These are phyloP conservation scores for Drosophila monieri DNA, from an alignment of 2,888 invertebrate genomes.

Conservation along the genomic window DNA sequence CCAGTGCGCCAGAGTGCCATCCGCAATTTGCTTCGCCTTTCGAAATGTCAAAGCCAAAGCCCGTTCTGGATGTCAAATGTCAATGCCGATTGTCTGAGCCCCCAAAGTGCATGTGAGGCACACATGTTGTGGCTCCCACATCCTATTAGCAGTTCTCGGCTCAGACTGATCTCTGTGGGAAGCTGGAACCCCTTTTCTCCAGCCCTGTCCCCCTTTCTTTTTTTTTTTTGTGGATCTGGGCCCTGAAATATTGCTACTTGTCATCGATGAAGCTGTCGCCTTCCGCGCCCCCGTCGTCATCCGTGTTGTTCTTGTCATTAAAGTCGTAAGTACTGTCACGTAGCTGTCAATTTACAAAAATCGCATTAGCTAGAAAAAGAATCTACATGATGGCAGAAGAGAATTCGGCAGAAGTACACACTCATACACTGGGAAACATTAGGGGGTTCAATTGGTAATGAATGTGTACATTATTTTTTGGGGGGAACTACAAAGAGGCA, in stretches of 20 bases:
- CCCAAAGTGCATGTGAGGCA: conserved; percentile 60
- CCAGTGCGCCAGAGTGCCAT: conserved; percentile 17
- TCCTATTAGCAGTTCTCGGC: conserved; percentile 21
- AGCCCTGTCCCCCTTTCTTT: conserved; percentile 41
- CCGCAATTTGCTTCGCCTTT: conserved; percentile 49
- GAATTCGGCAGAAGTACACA: conserved; percentile 22
- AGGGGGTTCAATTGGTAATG: neutral
- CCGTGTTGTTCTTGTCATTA: conserved; percentile 69
- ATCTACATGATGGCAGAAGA: conserved; percentile 21
- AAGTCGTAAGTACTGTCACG: conserved; percentile 77
- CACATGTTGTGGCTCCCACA: conserved; percentile 60
- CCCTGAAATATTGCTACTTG: conserved; percentile 66
- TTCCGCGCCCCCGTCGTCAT: conserved; percentile 4
- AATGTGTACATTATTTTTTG: neutral
- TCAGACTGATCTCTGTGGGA: conserved; percentile 43
- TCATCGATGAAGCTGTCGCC: conserved; percentile 48
- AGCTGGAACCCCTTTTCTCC: conserved; percentile 10
- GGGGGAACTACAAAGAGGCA: neutral
- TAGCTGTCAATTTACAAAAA: conserved; percentile 77
- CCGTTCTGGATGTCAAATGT: conserved; percentile 58
- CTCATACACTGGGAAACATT: conserved; percentile 5
- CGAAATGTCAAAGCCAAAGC: conserved; percentile 26
- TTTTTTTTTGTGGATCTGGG: conserved; percentile 31
- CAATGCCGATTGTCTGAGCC: conserved; percentile 52
- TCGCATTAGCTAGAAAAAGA: conserved; percentile 64